Conservation (phyloP, 2,113 vertebrate species). For the Vulpes vulpes region DNA sequence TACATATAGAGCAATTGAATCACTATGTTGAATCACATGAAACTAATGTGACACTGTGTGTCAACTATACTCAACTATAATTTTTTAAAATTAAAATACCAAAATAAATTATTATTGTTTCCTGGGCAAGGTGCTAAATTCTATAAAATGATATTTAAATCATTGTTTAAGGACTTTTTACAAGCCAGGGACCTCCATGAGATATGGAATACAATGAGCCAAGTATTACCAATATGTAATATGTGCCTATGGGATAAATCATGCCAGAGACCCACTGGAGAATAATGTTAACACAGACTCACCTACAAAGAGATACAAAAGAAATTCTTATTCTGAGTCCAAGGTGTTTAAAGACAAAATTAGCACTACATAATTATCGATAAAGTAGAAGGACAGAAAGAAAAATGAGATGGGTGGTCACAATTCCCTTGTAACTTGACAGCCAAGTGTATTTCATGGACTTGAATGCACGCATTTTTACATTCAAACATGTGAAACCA, state of each 20-base stretch:
- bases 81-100: slow-evolving; percentile 11
- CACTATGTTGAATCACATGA: not conserved
- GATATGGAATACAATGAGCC: not conserved
- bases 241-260: not conserved
- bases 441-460: not conserved
- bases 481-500: not conserved
- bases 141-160: slow-evolving; percentile 28
- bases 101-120: not conserved
- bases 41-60: not conserved
- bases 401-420: not conserved
- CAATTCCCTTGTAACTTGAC: not conserved
- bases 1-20: not conserved
- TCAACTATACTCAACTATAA: not conserved
- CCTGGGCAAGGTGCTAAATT: slow-evolving; percentile 23
- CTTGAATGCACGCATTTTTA: not conserved
- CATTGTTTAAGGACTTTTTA: slow-evolving; percentile 14
- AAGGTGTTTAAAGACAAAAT: not conserved
- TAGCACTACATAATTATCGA: not conserved
- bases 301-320: not conserved
- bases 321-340: not conserved
- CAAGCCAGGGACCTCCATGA: not conserved
- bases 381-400: not conserved
- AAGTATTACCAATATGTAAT: not conserved
- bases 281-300: not conserved
- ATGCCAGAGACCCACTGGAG: not conserved